Evolutionary conservation across 1,140 invertebrate species (phyloP), one percentile per base, ranked within the genome.

Genomic region (Epicauta chinensis): DNA sequence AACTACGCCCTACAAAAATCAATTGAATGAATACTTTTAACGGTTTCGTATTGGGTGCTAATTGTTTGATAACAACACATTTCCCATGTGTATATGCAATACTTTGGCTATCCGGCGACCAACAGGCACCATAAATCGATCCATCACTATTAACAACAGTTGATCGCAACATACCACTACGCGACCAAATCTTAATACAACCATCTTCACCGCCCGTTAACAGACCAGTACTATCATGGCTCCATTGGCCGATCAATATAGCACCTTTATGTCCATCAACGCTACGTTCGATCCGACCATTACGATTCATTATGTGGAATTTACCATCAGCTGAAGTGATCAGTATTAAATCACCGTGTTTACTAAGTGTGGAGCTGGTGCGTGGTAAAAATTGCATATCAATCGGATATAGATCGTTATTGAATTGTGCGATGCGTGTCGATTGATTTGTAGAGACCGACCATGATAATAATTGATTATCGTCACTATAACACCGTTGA

Each of bases 161-260:
- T 10, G 93, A 95, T 16, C 96, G 79, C 3, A 98, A 73, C 83
- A 99, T 93, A 39, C 95, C 95, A 69, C 86, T 93, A 17, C 92
- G 74, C 2, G 96, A 98, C 95, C 96, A 99, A 50, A 98, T 86
- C 75, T 98, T 97, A 0, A 98, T 81, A 31, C 83, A 81, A 10
- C 96, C 97, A 78, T 99, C 97, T 77, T 99, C 95, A 1, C 95
- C 94, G 86, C 89, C 85, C 66, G 93, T 96, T 2, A 96, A 73
- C 36, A 98, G 77, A 9, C 91, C 89, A 35, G 89, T 84, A 3
- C 92, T 96, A 76, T 98, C 94, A 49, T 84, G 83, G 72, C 88
- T 96, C 96, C 96, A 98, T 65, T 80, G 81, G 9, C 84, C 86
- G 15, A 81, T 77, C 3, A 93, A 76, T 44, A 91, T 85, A 11